A percentile compares a stretch with the other conserved stretches of the same genome.
These are phyloP conservation scores for Acanthopleura granulata DNA, from an alignment of 2,888 invertebrate species.

Conservation along the genomic window DNA sequence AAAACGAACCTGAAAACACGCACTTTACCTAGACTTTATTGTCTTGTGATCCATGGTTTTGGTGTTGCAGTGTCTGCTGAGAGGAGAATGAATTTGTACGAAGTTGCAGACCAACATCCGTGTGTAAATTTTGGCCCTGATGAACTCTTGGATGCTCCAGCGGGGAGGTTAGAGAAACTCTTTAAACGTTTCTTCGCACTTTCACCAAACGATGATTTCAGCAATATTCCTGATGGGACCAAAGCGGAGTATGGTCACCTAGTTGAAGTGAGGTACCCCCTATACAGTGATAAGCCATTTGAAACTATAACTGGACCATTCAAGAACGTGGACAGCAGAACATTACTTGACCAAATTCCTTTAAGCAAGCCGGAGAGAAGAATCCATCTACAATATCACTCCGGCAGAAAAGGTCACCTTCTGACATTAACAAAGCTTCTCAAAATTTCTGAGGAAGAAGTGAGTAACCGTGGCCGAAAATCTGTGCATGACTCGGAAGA, in stretches of 20 bases:
- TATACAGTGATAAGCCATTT: not conserved
- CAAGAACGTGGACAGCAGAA: not conserved
- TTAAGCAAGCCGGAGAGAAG: not conserved
- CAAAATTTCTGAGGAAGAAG: not conserved
- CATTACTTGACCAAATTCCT: not conserved
- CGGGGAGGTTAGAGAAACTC: too few relatives aligned
- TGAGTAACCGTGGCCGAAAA: too few relatives aligned
- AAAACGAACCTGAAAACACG: too few relatives aligned
- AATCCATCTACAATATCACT: not conserved
- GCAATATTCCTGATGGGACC: not conserved
- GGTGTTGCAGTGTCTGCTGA: too few relatives aligned
- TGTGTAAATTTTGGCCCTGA: too few relatives aligned
- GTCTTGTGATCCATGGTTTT: too few relatives aligned
- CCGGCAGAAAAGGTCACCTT: not conserved
- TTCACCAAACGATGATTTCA: too few relatives aligned
- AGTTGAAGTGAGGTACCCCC: not conserved
- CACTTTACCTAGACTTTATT: too few relatives aligned
- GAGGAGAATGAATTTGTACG: too few relatives aligned
- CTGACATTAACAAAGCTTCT: not conserved
- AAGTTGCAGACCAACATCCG: too few relatives aligned
- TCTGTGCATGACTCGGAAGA: not conserved
- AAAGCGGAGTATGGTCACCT: constrained; percentile 6
- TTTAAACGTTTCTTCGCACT: too few relatives aligned
- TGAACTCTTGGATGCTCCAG: too few relatives aligned
- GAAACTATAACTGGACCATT: constrained; percentile 4